Percentiles rank a stretch among this genome's conserved stretches.
These are phyloP conservation scores for Cygnus olor DNA, from an alignment of 2,797 vertebrate genomes.

Conservation along the genomic window DNA sequence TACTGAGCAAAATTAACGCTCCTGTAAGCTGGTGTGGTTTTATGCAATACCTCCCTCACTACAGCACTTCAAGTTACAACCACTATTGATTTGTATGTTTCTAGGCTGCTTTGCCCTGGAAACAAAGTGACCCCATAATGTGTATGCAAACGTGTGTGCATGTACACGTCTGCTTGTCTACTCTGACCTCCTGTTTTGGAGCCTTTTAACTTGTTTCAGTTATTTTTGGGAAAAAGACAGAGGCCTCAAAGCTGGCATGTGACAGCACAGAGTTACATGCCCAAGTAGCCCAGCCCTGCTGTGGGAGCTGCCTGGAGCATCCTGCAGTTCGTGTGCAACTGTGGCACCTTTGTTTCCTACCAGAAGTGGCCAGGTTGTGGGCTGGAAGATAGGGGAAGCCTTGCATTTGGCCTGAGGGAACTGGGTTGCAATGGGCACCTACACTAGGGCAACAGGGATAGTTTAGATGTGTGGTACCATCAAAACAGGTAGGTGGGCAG, in stretches of 20 bases:
- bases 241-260: neutral
- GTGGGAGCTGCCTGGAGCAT: neutral
- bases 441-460: rapidly evolving
- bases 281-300: neutral
- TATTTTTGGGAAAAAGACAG: neutral
- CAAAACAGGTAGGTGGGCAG: neutral
- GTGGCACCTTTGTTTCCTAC: neutral
- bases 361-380: too few relatives aligned
- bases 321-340: rapidly evolving
- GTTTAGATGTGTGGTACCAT: neutral
- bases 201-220: neutral
- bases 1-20: neutral
- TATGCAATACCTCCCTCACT: neutral
- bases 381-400: neutral
- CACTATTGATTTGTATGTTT: neutral
- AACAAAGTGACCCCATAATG: neutral
- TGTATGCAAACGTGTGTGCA: rapidly evolving
- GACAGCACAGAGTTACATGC: rapidly evolving
- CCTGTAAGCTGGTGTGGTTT: rapidly evolving
- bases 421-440: rapidly evolving
- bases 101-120: neutral
- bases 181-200: neutral
- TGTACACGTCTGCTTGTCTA: neutral
- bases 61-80: neutral
- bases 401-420: neutral